These are phyloP conservation scores for Podilymbus podiceps DNA, from an alignment of 2,113 vertebrate genomes.

Conservation along the genomic window DNA sequence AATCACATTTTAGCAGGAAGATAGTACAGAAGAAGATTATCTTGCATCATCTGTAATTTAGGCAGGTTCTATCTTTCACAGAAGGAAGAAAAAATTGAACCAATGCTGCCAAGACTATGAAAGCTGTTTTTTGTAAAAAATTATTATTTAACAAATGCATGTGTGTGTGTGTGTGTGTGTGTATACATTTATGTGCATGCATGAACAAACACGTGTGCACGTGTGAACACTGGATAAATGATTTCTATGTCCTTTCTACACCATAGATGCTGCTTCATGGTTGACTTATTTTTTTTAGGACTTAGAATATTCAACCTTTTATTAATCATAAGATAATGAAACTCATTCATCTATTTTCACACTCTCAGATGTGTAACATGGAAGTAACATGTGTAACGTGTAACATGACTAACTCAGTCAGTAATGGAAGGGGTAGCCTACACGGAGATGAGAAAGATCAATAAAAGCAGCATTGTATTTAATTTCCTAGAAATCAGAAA, in stretches of 20 bases:
- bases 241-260: neutral
- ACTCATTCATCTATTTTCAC: neutral
- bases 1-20: neutral
- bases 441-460: neutral
- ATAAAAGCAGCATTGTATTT: neutral
- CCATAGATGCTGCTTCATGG: neutral
- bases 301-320: conserved; percentile 8
- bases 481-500: neutral
- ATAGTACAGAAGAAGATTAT: neutral
- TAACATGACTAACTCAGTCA: too few species aligned
- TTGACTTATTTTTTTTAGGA: neutral
- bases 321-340: conserved; percentile 28
- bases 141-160: neutral
- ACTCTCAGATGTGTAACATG: neutral
- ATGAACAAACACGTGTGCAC: fast-evolving
- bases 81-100: neutral
- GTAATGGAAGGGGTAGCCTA: neutral
- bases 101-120: neutral
- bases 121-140: neutral
- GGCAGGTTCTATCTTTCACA: neutral
- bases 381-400: too few species aligned
- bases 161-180: too few species aligned
- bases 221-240: neutral
- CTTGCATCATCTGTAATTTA: neutral
- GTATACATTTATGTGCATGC: fast-evolving